Conservation (phyloP, 2,797 vertebrate species). For the Peromyscus aztecus region DNA sequence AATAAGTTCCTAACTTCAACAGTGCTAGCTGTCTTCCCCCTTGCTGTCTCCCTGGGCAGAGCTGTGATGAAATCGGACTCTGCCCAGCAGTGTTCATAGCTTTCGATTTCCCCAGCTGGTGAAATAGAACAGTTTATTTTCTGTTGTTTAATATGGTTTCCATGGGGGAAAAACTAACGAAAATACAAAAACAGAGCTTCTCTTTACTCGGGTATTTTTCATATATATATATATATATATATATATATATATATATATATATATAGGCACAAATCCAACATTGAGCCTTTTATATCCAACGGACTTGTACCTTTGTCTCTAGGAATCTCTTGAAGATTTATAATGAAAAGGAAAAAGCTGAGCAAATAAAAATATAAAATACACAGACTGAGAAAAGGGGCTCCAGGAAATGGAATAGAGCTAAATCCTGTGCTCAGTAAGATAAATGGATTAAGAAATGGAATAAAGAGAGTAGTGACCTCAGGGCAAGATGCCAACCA, state of each 20-base stretch:
- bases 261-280: background rate
- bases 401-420: no score
- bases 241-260: no score
- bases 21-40: background rate
- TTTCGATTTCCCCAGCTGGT: background rate
- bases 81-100: background rate
- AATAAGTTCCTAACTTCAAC: background rate
- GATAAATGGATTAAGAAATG: no score
- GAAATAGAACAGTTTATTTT: background rate
- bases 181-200: background rate
- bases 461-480: no score
- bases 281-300: no score
- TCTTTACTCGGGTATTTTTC: background rate
- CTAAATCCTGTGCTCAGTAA: no score
- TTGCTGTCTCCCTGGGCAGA: background rate
- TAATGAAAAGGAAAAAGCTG: no score
- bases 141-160: background rate
- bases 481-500: no score
- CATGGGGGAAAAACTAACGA: background rate
- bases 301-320: accelerated
- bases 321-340: background rate
- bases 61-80: background rate
- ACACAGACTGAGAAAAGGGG: background rate
- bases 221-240: no score
- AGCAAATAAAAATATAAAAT: no score